These are phyloP conservation scores for Drosophila athabasca DNA, from an alignment of 1,140 invertebrate genomes.

Conservation along the genomic window DNA sequence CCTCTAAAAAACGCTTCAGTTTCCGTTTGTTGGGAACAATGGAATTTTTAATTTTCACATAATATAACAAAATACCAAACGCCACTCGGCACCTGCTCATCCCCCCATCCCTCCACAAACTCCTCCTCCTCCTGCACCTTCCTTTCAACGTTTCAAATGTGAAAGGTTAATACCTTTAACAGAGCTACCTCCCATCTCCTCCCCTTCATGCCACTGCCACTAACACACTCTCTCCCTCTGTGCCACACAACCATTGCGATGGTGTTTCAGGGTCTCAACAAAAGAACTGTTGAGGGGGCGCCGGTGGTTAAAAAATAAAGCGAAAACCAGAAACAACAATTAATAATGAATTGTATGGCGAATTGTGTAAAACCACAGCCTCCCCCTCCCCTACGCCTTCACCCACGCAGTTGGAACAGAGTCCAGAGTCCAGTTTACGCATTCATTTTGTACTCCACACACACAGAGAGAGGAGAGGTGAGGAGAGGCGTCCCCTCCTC, in stretches of 20 bases:
- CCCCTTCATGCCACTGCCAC: neutral
- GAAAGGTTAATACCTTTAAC: conserved; percentile 62
- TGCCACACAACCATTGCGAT: neutral
- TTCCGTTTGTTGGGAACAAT: conserved; percentile 14
- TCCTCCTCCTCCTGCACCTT: conserved; percentile 12
- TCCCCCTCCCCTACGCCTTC: no score
- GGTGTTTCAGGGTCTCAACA: neutral
- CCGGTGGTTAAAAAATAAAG: conserved; percentile 19
- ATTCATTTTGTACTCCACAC: conserved; percentile 60
- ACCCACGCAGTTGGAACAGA: neutral
- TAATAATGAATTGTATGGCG: conserved; percentile 81
- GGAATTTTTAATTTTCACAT: conserved; percentile 79
- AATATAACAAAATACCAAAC: conserved; percentile 63
- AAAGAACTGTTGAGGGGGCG: conserved; percentile 5
- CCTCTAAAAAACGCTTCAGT: no score
- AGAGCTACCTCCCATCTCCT: neutral
- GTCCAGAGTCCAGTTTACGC: conserved; percentile 58
- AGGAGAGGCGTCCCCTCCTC: conserved; percentile 5
- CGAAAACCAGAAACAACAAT: conserved; percentile 73
- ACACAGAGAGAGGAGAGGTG: conserved; percentile 9
- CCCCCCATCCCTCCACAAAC: no score
- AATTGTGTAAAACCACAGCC: conserved; percentile 71
- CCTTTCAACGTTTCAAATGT: conserved; percentile 22
- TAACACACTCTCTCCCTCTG: neutral
- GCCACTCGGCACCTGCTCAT: no score